A percentile compares a stretch with the other conserved stretches of the same genome.
phyloP scores from a whole-genome alignment of 2,113 vertebrate species.

The Brachypodius melanocephalos region DNA sequence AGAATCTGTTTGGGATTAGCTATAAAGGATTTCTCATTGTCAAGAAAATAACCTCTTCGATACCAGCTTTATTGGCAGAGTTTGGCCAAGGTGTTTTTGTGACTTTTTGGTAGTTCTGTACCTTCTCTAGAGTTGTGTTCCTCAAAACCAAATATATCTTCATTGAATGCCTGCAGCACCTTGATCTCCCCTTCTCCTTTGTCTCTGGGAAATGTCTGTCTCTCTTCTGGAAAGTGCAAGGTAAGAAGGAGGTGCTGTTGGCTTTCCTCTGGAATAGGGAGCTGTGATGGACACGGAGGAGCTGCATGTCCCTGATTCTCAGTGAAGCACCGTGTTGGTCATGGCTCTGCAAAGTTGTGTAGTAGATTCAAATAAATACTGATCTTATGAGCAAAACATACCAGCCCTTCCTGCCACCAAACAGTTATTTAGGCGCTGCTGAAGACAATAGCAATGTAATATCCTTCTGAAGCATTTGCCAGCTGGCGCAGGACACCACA shows the following conservation, averaged over 20 bases:
- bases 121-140: background rate
- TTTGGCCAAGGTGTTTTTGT: background rate
- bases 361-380: background rate
- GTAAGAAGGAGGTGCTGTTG: background rate
- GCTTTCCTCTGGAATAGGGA: background rate
- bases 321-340: background rate
- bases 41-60: background rate
- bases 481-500: background rate
- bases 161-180: background rate
- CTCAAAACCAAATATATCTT: background rate
- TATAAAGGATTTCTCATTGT: background rate
- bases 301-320: background rate
- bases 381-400: background rate
- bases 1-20: background rate
- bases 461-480: slow-evolving; percentile 33
- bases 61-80: background rate
- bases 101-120: background rate
- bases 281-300: rapidly evolving
- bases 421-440: background rate
- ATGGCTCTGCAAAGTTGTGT: rapidly evolving
- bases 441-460: slow-evolving; percentile 40
- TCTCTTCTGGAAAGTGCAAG: background rate
- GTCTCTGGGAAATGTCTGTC: background rate
- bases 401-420: background rate
- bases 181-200: background rate